A percentile compares a stretch with the other conserved stretches of the same genome.
Conservation (phyloP, 2,888 invertebrate genomes). For the Hedychridium roseum region DNA sequence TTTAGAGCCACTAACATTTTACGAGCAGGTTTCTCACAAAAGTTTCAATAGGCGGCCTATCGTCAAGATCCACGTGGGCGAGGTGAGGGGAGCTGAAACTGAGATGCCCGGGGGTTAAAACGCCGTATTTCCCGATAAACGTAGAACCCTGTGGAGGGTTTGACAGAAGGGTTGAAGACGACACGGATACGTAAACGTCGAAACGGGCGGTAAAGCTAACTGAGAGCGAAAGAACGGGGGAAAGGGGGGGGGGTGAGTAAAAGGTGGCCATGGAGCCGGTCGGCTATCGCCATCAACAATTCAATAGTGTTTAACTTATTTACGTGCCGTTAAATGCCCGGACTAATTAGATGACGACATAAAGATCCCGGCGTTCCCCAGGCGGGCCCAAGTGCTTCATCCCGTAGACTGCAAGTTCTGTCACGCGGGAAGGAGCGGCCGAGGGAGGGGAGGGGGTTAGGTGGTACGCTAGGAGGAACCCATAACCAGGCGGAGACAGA, state of each 20-base stretch:
- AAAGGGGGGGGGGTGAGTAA: constrained; percentile 3
- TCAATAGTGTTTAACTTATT: constrained; percentile 54
- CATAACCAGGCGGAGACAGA: constrained; percentile 56
- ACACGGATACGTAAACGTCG: constrained; percentile 8
- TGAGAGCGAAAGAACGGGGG: not conserved
- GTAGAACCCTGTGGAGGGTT: constrained; percentile 1
- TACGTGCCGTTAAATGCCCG: constrained; percentile 54
- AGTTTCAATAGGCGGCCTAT: too few relatives aligned
- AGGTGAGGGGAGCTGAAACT: too few relatives aligned
- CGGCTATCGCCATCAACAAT: constrained; percentile 49
- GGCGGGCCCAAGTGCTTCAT: constrained; percentile 36
- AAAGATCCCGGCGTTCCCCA: constrained; percentile 45
- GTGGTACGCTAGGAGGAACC: constrained; percentile 33
- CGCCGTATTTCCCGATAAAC: constrained; percentile 20
- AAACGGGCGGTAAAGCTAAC: constrained; percentile 7
- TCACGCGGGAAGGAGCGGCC: constrained; percentile 35
- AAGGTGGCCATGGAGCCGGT: constrained; percentile 18
- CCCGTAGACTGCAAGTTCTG: too few relatives aligned
- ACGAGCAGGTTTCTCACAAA: too few relatives aligned
- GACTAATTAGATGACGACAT: constrained; percentile 57
- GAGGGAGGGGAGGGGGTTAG: constrained; percentile 10
- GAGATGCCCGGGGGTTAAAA: too few relatives aligned
- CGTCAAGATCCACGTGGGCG: too few relatives aligned
- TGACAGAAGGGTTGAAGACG: constrained; percentile 27
- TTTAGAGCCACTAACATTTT: too few relatives aligned